These are phyloP conservation scores for Dolichoris vasculosae DNA, from an alignment of 1,140 invertebrate genomes.

Conservation along the genomic window DNA sequence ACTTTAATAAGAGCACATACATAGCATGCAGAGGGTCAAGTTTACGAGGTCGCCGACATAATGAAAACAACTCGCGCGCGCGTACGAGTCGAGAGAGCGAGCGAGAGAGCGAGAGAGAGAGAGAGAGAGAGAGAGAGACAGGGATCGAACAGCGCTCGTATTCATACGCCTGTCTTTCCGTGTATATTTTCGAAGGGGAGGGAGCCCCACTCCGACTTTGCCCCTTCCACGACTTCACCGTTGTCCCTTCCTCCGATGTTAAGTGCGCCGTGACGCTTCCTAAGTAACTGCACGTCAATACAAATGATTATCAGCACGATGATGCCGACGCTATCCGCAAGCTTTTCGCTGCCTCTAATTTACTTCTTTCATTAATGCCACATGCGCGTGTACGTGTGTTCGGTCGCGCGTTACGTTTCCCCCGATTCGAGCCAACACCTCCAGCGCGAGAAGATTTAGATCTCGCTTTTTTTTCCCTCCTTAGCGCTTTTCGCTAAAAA, in stretches of 20 bases:
- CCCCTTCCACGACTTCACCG: not conserved
- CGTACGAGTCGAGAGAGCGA: not conserved
- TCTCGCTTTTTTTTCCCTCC: not conserved
- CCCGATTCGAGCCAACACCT: not conserved
- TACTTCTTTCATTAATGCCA: not conserved
- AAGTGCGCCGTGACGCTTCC: conserved; percentile 23
- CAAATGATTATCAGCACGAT: conserved; percentile 31
- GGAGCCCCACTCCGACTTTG: not conserved
- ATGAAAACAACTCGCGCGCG: conserved; percentile 41
- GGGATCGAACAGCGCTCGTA: not conserved
- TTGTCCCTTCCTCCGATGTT: not conserved
- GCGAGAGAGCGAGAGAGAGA: not conserved
- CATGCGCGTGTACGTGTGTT: no score
- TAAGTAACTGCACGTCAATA: conserved; percentile 27
- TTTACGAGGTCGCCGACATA: conserved; percentile 46
- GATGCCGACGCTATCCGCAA: conserved; percentile 14
- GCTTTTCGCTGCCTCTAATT: not conserved
- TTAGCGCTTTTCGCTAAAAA: not conserved
- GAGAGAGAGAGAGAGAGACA: not conserved
- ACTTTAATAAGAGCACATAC: conserved; percentile 47
- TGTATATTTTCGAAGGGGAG: conserved; percentile 13
- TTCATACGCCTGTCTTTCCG: conserved; percentile 7
- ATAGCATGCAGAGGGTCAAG: conserved; percentile 29
- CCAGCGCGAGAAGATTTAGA: not conserved
- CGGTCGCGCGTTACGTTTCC: no score